These are phyloP conservation scores for Fabriciana adippe DNA, from an alignment of 2,888 invertebrate species.

Conservation along the genomic window DNA sequence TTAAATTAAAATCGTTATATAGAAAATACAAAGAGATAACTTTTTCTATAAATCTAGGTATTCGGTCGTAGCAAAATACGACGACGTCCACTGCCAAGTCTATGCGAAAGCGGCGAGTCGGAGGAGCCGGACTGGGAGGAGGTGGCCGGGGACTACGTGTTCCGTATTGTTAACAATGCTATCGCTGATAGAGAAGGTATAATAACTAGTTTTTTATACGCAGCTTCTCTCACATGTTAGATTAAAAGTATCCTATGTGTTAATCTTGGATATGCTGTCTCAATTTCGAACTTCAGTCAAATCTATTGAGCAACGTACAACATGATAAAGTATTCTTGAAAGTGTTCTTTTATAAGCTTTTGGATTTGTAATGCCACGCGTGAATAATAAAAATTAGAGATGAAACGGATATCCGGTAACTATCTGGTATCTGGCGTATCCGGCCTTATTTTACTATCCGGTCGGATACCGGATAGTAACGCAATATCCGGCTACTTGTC, in stretches of 20 bases:
- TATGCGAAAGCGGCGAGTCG: conserved; percentile 82
- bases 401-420: no score
- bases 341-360: neutral
- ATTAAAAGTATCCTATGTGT: no score
- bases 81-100: conserved; percentile 85
- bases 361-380: neutral
- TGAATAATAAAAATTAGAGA: conserved; percentile 5
- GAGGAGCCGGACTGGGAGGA: conserved; percentile 83
- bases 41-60: conserved; percentile 50
- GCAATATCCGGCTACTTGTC: no score
- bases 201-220: neutral
- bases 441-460: no score
- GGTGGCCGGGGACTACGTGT: conserved; percentile 90
- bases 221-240: no score
- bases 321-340: no score
- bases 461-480: no score
- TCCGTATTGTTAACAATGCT: conserved; percentile 91
- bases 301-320: no score
- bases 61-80: conserved; percentile 83
- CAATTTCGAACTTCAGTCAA: no score
- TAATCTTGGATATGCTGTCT: no score
- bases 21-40: neutral
- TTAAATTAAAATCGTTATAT: neutral
- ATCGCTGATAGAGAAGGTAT: conserved; percentile 86
- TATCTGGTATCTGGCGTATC: no score